Evolutionary conservation across 2,797 vertebrate species (phyloP), one percentile per base, ranked within the genome.

Genomic region (Chrysocyon brachyurus): DNA sequence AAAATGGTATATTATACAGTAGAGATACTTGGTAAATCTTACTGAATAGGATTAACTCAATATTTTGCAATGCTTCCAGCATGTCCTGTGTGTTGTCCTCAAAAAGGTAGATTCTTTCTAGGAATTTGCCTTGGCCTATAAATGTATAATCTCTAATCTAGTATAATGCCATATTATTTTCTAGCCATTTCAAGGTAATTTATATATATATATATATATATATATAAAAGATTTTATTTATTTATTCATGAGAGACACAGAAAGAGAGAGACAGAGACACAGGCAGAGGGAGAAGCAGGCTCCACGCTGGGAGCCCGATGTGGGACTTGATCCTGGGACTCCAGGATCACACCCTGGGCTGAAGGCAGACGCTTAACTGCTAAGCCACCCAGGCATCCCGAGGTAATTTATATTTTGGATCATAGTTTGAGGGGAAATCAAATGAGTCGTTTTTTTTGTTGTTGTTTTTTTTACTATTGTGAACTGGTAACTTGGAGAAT

Each of bases 381-480:
- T 46, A 46, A 46, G 40, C 40, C 40, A 46, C 40, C 40, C 40
- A 46, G 40, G 40, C 63, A 52, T 96, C 96, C 97, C 90, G 70
- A 90, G 64, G n/a, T 2, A 16, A 97, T 93, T 98, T 96, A 95
- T 61, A 63, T 97, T 97, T 95, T 88, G 36, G 81, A 63, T 90
- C n/a, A 46, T 87, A 97, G 82, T 97, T 96, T 82, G 54, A 97
- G 92, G 54, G 94, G 87, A 95, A 97, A 78, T 79, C 22, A 95
- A 98, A 98, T 78, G 56, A 70, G 21, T 82, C 68, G 21, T 79
- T 90, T 85, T 91, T 46, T 90, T 85, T 91, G 84, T 94, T 87
- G 77, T 96, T 96, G 33, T 95, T 87, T 82, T 46, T 96, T 96
- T 95, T 94, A 98, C 97, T 97, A 95, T 97, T 98, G 91, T 97